Evolutionary conservation across 2,797 vertebrate species (phyloP).

Genomic region (Brachyalestes nurse): DNA sequence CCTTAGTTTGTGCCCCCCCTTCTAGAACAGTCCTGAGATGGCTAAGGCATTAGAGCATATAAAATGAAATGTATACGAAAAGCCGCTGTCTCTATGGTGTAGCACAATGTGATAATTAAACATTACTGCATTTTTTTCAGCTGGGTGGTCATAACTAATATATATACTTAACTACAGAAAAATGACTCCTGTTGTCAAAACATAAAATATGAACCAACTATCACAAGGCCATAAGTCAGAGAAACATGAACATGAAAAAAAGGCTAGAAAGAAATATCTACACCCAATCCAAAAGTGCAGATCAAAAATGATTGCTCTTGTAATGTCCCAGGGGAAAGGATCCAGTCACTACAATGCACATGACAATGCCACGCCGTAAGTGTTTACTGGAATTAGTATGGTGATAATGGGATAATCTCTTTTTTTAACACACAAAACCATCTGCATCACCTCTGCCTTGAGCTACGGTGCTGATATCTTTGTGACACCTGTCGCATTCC

Average conservation of each 20-base stretch:
- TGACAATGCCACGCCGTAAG: slow-evolving; percentile 15
- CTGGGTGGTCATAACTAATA: not conserved
- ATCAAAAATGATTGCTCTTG: slow-evolving; percentile 13
- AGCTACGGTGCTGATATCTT: slow-evolving; percentile 13
- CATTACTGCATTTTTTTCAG: not conserved
- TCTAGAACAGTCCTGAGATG: slow-evolving; percentile 55
- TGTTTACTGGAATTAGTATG: slow-evolving; percentile 4
- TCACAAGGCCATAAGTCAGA: not conserved
- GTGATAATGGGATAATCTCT: slow-evolving; percentile 42
- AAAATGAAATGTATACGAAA: not conserved
- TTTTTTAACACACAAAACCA: slow-evolving; percentile 29
- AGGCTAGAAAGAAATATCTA: not conserved
- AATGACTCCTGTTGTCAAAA: not conserved
- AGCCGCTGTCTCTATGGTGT: not conserved
- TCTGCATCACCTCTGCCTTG: slow-evolving; percentile 2
- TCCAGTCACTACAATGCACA: slow-evolving; percentile 4
- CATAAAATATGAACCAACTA: not conserved
- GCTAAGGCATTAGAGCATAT: slow-evolving; percentile 25
- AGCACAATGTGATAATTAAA: not conserved
- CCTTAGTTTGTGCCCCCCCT: slow-evolving; percentile 45
- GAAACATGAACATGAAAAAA: not conserved
- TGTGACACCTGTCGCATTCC: slow-evolving; percentile 12
- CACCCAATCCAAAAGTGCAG: not conserved
- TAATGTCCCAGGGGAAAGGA: not conserved
- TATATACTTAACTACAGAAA: not conserved